Evolutionary conservation across 2,113 vertebrate species (phyloP), one percentile per base, ranked within the genome.

Genomic region (Cephalopholis sonnerati): DNA sequence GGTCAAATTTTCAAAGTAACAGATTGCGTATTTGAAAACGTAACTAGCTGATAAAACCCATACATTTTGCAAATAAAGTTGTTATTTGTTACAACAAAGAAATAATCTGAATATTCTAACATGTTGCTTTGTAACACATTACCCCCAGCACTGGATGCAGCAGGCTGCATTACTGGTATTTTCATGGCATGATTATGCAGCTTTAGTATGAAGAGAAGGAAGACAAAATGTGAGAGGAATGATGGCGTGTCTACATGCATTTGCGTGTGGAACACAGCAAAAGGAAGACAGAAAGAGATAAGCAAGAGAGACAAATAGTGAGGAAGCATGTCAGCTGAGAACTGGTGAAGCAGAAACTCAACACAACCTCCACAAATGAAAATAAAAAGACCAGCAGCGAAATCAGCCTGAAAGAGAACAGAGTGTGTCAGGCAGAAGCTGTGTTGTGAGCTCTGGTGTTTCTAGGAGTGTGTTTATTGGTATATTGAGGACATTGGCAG

Each of bases 401-500:
- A 55, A 63, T 74, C 17, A n/a, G 25, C 64, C 24, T 29, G 41
- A 44, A 57, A 66, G 55, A 44, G 59, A 62, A 4, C 2, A 7
- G 11, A 72, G n/a, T 41, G 68, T 24, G 46, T 65, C 50, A 54
- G 54, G 12, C 54, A 32, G 75, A 71, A 29, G n/a, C 58, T 61
- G 66, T 55, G 69, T 57, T 59, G 44, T 36, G 77, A 67, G 61
- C 11, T 57, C 25, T 67, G 36, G 16, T 58, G 79, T 51, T 72
- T 72, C 68, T 10, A 20, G 18, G 13, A 72, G 3, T 39, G 25
- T 24, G 39, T 77, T 61, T 36, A 61, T 74, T 83, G 41, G 32
- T 55, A 57, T n/a, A n/a, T 70, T 20, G 54, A 75, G 54, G 55
- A 51, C 55, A 64, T 32, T 27, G 68, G 63, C 67, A 73, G 59